A percentile compares a stretch with the other conserved stretches of the same genome.
phyloP scores from a whole-genome alignment of 2,888 invertebrate species.

The Hedychridium roseum region DNA sequence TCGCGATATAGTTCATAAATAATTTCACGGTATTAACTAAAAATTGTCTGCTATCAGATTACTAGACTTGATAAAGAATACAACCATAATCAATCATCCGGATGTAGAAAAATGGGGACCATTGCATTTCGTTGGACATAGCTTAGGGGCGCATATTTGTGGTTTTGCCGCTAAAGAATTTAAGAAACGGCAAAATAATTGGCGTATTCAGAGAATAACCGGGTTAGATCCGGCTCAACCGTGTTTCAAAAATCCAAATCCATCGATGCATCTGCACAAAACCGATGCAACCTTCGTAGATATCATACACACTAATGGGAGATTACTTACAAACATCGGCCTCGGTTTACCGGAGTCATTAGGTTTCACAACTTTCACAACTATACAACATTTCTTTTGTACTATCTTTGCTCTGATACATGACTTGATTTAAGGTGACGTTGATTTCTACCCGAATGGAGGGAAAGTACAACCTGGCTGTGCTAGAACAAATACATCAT shows the following conservation, averaged over 20 bases:
- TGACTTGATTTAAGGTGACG: slow-evolving; percentile 63
- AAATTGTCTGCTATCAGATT: slow-evolving; percentile 60
- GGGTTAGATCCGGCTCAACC: slow-evolving; percentile 74
- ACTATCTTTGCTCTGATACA: slow-evolving; percentile 1
- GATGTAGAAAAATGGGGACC: slow-evolving; percentile 48
- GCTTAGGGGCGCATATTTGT: slow-evolving; percentile 71
- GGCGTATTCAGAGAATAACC: slow-evolving; percentile 57
- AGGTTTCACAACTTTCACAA: slow-evolving; percentile 57
- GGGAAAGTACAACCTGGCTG: slow-evolving; percentile 75
- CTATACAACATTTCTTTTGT: not conserved
- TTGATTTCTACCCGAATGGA: slow-evolving; percentile 77
- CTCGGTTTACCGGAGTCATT: slow-evolving; percentile 69
- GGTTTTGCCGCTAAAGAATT: slow-evolving; percentile 67
- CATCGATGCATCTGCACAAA: slow-evolving; percentile 66
- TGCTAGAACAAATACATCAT: slow-evolving; percentile 35
- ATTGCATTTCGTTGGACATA: slow-evolving; percentile 71
- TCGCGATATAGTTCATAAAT: not conserved
- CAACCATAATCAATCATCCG: slow-evolving; percentile 60
- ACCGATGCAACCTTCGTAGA: slow-evolving; percentile 71
- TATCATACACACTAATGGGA: slow-evolving; percentile 72
- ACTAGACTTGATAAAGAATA: slow-evolving; percentile 63
- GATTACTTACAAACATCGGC: slow-evolving; percentile 66
- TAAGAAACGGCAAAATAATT: slow-evolving; percentile 56
- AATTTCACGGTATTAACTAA: not conserved
- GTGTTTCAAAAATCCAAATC: slow-evolving; percentile 66